phyloP scores from a whole-genome alignment of 2,888 invertebrate species.

The Aleiodes alternator region DNA sequence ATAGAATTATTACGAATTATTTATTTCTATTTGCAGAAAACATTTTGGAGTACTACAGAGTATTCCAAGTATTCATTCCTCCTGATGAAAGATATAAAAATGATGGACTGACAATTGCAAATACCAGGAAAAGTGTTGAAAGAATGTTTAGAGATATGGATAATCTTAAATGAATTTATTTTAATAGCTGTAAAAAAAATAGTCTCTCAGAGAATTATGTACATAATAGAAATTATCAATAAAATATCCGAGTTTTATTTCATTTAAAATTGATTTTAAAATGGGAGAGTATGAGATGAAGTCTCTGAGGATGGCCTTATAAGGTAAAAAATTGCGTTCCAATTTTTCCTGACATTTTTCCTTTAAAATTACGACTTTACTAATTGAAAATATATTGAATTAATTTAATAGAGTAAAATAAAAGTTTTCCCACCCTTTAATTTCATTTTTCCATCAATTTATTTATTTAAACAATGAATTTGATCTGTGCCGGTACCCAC shows the following conservation, averaged over 20 bases:
- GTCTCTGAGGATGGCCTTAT: not conserved
- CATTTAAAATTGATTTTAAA: not conserved
- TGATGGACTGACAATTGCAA: no score
- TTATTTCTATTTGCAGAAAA: slow-evolving; percentile 68
- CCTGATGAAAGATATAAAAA: not conserved
- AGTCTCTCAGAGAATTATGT: slow-evolving; percentile 15
- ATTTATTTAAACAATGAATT: not conserved
- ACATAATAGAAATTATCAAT: slow-evolving; percentile 20
- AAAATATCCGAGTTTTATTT: not conserved
- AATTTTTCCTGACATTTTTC: no score
- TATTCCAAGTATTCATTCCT: slow-evolving; percentile 76
- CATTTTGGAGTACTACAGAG: slow-evolving; percentile 82
- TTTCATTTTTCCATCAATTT: not conserved
- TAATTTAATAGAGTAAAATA: not conserved
- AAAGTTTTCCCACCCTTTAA: not conserved
- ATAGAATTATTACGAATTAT: slow-evolving; percentile 34
- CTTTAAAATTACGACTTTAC: not conserved
- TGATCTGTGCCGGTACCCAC: slow-evolving; percentile 3
- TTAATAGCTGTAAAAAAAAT: slow-evolving; percentile 5
- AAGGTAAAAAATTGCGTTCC: not conserved
- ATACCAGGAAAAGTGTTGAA: no score
- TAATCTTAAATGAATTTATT: not conserved
- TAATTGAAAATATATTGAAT: not conserved
- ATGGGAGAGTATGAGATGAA: not conserved
- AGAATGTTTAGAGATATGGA: not conserved